phyloP scores from a whole-genome alignment of 2,113 vertebrate genomes.

The Archilochus colubris region DNA sequence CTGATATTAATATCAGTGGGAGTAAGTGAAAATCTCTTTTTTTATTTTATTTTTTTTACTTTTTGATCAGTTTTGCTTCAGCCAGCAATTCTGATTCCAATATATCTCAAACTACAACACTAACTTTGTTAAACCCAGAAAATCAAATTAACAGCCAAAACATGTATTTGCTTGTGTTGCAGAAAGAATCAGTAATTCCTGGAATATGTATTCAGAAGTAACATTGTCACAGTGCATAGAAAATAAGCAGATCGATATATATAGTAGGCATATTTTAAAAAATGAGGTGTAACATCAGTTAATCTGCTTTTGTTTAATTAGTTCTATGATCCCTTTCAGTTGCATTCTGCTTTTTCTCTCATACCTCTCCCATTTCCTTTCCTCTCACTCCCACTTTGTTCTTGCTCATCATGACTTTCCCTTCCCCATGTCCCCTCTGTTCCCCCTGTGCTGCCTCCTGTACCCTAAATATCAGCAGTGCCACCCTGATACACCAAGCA shows the following conservation, averaged over 20 bases:
- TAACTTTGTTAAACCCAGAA: constrained; percentile 4
- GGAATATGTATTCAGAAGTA: not conserved
- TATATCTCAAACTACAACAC: not conserved
- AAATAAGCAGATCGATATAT: not conserved
- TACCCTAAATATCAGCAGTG: not conserved
- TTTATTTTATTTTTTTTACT: not conserved
- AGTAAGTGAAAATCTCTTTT: not conserved
- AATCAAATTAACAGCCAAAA: not conserved
- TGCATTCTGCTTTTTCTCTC: not conserved
- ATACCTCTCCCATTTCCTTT: not conserved
- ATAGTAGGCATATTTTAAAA: not conserved
- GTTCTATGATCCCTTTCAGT: not conserved
- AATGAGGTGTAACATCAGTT: not conserved
- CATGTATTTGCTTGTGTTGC: not conserved
- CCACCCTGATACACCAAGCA: not conserved
- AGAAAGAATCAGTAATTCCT: not conserved
- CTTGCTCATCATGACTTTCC: not conserved
- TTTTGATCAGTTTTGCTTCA: not conserved
- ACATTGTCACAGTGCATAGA: not conserved
- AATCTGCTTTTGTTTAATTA: not conserved
- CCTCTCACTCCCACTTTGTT: not conserved
- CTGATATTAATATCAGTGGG: not conserved
- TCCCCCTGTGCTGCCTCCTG: not conserved
- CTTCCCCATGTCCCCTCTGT: not conserved
- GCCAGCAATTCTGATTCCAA: not conserved